These are phyloP conservation scores for Caradrina kadenii DNA, from an alignment of 2,888 invertebrate genomes.

Conservation along the genomic window DNA sequence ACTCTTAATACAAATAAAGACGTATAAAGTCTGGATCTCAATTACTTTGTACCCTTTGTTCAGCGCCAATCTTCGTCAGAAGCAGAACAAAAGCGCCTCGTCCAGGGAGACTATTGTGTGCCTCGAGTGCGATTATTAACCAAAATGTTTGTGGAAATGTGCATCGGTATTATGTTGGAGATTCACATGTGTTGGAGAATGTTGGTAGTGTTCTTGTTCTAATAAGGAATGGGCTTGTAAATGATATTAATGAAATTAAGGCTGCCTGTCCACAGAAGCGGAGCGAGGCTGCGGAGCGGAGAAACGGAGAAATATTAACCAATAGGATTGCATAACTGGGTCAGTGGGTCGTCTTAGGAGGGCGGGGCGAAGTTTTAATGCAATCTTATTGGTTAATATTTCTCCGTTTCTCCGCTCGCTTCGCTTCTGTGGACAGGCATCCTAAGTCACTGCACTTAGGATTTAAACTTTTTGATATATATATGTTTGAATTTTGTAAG, in stretches of 20 bases:
- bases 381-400: too few species aligned
- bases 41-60: constrained; percentile 43
- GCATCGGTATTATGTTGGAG: not conserved
- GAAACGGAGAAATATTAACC: too few species aligned
- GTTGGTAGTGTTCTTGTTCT: not conserved
- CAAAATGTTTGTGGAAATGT: constrained; percentile 23
- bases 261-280: too few species aligned
- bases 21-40: constrained; percentile 27
- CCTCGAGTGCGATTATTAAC: constrained; percentile 17
- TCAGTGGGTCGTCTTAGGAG: too few species aligned
- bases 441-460: too few species aligned
- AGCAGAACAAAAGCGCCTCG: constrained; percentile 26
- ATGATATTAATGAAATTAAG: not conserved
- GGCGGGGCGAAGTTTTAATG: too few species aligned
- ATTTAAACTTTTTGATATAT: too few species aligned
- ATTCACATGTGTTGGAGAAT: constrained; percentile 7
- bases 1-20: constrained; percentile 28
- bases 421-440: too few species aligned
- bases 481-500: too few species aligned
- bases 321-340: too few species aligned
- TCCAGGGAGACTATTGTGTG: constrained; percentile 17
- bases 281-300: too few species aligned
- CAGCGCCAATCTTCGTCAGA: constrained; percentile 13
- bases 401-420: too few species aligned
- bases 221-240: not conserved